A percentile compares a stretch with the other conserved stretches of the same genome.
These are phyloP conservation scores for Prionailurus bengalensis DNA, from an alignment of 2,113 vertebrate species.

Conservation along the genomic window DNA sequence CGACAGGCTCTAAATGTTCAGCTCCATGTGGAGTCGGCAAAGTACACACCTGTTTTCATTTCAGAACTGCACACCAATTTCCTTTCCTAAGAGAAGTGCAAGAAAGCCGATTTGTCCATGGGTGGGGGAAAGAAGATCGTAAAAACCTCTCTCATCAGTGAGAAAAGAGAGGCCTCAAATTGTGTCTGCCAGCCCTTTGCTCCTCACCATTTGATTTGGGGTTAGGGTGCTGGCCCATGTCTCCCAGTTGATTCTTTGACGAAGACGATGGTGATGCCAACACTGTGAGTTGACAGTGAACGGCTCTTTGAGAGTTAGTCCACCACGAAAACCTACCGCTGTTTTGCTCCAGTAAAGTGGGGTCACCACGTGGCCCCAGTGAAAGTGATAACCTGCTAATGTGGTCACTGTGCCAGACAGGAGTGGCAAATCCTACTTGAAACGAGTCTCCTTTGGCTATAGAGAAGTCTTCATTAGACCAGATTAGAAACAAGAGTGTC, in stretches of 20 bases:
- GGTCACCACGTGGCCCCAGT: neutral
- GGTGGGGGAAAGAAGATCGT: neutral
- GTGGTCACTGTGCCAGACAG: neutral
- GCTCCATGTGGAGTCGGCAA: neutral
- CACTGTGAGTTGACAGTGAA: neutral
- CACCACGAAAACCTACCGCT: neutral
- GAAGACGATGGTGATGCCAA: neutral
- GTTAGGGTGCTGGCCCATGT: neutral
- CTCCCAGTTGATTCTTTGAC: neutral
- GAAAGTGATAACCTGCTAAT: neutral
- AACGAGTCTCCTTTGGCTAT: neutral
- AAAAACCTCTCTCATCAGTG: neutral
- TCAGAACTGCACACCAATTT: neutral
- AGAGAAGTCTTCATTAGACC: constrained; percentile 54
- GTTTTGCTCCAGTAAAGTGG: constrained; percentile 40
- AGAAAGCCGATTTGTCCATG: neutral
- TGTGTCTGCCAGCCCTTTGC: neutral
- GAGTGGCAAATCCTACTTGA: neutral
- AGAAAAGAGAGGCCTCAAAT: neutral
- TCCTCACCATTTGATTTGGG: neutral
- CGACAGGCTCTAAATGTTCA: neutral
- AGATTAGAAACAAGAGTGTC: neutral
- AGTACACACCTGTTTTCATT: neutral
- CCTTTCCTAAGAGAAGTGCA: neutral
- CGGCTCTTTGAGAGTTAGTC: neutral